A percentile compares a stretch with the other conserved stretches of the same genome.
phyloP scores from a whole-genome alignment of 1,140 invertebrate species.

The Phenacoccus solenopsis region DNA sequence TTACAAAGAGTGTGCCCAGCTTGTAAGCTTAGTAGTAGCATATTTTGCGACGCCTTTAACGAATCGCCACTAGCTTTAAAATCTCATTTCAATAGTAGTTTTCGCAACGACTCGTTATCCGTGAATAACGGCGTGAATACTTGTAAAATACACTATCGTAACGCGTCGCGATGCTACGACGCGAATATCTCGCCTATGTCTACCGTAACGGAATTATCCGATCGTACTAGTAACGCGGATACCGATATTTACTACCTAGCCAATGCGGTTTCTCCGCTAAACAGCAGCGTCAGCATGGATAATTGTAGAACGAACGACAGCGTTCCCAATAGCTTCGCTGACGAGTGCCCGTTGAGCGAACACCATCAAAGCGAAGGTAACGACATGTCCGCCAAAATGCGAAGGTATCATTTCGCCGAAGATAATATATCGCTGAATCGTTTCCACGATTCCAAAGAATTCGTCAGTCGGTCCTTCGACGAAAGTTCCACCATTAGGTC shows the following conservation, averaged over 20 bases:
- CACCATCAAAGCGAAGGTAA: neutral
- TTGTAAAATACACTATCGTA: neutral
- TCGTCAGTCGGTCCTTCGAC: neutral
- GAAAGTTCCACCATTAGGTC: neutral
- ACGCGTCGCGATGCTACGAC: neutral
- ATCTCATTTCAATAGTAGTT: neutral
- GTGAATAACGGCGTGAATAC: too few relatives aligned
- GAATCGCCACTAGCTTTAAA: neutral
- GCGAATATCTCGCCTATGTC: conserved; percentile 3
- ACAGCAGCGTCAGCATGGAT: neutral
- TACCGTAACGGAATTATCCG: neutral
- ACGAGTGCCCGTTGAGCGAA: neutral
- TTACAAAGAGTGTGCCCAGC: neutral
- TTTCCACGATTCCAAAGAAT: neutral
- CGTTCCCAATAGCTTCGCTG: neutral
- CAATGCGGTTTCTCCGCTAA: neutral
- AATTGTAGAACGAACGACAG: neutral
- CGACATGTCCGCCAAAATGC: neutral
- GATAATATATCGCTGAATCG: neutral
- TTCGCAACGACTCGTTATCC: too few relatives aligned
- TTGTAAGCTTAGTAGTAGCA: conserved; percentile 12
- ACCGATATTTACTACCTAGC: neutral
- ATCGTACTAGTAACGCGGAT: neutral
- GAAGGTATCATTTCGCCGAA: neutral
- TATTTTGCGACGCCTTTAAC: conserved; percentile 8